Base-by-base conservation (phyloP, 2,113 vertebrate genomes). In the Phalacrocorax aristotelis region DNA sequence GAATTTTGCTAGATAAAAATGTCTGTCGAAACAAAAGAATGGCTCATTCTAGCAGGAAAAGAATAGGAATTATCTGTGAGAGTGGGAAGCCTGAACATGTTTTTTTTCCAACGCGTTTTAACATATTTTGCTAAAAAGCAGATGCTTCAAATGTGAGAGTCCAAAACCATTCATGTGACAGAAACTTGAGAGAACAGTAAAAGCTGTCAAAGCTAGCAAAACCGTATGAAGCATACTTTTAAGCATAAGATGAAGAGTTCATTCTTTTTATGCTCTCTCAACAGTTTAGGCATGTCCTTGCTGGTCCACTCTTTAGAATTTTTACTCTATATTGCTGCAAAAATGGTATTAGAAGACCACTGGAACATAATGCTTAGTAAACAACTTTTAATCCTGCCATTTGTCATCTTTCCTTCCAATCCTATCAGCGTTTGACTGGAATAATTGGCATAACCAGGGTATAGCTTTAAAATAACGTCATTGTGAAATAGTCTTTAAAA, bases 61-160 rank as follows among this genome's bases (percentile, higher is more conserved):
- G 64, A 77, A 89, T 36, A 83, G 34, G 54, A 85, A 38, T 83
- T 85, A 64, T 61, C 34, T 79, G 8, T 76, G 52, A 61, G 57
- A 93, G 36, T 75, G 14, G 44, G 54, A 87, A 94, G 72, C 36
- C 85, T 89, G 66, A 82, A 19, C 11, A 36, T 60, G 57, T 30
- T 70, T 90, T 78, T 54, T 71, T 44, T 4, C 26, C 13, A 26
- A 13, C 36, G 16, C n/a, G 82, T 76, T 87, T 94, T 93, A 75
- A 42, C 64, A 84, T 93, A 75, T 89, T 93, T 93, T 94, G 7
- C 87, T 79, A 61, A 92, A 97, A 93, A 87, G 46, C 72, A 91
- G 78, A 91, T 89, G 74, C 76, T 92, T 94, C 49, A 75, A 80
- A 89, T 86, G 23, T 66, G 30, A 66, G 19, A 79, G 17, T 77